Percentiles rank a stretch among this genome's conserved stretches.
These are phyloP conservation scores for Melitaea cinxia DNA, from an alignment of 1,140 invertebrate species.

Conservation along the genomic window DNA sequence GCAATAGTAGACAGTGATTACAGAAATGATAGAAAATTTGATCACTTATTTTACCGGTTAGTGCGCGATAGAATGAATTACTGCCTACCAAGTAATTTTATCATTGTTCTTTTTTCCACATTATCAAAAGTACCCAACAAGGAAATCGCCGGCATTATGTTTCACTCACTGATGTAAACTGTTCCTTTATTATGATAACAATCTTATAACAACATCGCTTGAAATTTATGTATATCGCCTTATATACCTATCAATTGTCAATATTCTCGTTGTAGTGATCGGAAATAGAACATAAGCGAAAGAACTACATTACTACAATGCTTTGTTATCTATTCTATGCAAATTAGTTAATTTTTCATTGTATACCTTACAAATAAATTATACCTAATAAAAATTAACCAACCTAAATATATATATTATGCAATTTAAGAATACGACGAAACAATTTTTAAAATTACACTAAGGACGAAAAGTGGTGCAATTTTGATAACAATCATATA, in stretches of 20 bases:
- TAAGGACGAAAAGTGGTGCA: constrained; percentile 33
- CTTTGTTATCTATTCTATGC: background rate
- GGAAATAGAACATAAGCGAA: background rate
- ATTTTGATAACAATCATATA: constrained; percentile 46
- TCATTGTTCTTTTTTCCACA: constrained; percentile 44
- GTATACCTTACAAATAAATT: no score
- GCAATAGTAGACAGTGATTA: background rate
- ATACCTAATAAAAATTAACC: background rate
- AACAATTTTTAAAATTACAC: constrained; percentile 15
- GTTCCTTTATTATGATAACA: constrained; percentile 63
- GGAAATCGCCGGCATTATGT: constrained; percentile 58
- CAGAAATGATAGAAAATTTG: background rate
- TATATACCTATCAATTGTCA: constrained; percentile 13
- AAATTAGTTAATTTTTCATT: no score
- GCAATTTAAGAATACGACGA: background rate
- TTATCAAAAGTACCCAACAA: constrained; percentile 58
- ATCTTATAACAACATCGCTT: constrained; percentile 25
- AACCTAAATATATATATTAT: no score
- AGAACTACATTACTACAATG: background rate
- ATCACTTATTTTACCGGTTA: constrained; percentile 28
- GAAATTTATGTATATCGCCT: constrained; percentile 10
- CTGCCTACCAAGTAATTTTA: constrained; percentile 35
- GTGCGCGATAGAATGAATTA: constrained; percentile 38
- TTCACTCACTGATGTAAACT: constrained; percentile 57
- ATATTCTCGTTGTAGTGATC: constrained; percentile 11